Evolutionary conservation across 2,113 vertebrate species (phyloP).

Genomic region (Peromyscus leucopus): DNA sequence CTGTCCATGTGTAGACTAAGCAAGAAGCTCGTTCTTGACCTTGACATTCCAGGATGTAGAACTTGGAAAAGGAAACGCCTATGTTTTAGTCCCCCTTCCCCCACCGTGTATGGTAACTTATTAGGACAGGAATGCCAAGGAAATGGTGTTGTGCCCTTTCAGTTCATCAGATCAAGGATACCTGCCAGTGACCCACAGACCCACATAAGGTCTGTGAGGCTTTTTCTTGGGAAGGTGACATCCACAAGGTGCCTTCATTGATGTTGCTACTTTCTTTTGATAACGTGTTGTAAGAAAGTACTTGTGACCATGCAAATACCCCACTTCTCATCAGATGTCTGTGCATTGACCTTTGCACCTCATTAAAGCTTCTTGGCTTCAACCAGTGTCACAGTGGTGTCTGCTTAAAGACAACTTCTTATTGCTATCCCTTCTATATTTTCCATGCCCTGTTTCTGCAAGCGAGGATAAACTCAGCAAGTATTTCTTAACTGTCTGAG

Average conservation of each 20-base stretch:
- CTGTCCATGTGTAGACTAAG: not conserved
- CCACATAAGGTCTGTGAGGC: not conserved
- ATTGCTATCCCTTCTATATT: not conserved
- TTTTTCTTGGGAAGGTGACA: not conserved
- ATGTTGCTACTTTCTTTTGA: not conserved
- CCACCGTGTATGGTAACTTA: not conserved
- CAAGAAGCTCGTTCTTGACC: not conserved
- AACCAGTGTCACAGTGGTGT: not conserved
- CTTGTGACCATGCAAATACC: not conserved
- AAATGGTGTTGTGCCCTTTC: not conserved
- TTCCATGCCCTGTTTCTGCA: conserved; percentile 7
- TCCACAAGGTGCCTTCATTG: not conserved
- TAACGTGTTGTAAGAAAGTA: not conserved
- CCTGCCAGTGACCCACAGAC: rapidly evolving
- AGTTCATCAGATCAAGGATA: not conserved
- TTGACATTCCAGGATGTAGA: not conserved
- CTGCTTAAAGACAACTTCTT: not conserved
- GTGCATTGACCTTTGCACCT: not conserved
- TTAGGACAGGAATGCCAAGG: not conserved
- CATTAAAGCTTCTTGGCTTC: not conserved
- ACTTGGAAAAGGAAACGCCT: not conserved
- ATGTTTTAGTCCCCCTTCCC: not conserved
- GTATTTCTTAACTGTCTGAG: conserved; percentile 49
- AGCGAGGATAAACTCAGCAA: conserved; percentile 27
- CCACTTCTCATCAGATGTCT: not conserved